Base-by-base conservation (phyloP, 37 sponge, comb jelly and placozoan genomes). In the Theonella swinhoei region DNA sequence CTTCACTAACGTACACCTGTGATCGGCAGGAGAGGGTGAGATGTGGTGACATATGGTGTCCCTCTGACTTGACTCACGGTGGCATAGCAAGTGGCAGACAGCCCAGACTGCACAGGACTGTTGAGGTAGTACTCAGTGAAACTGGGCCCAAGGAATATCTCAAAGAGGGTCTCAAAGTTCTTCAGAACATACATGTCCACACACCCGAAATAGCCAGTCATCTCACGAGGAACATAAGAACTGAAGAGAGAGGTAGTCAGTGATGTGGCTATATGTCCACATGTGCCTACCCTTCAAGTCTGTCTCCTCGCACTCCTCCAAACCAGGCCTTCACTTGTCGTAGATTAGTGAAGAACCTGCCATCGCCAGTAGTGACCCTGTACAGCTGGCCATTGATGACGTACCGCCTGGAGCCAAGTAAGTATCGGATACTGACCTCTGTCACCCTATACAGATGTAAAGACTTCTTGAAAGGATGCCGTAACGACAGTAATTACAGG, bases 131-230 rank as follows among this genome's bases (percentile, higher is more conserved):
- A 20, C 38, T 77, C n/a, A 19, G 1, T 4, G 64, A 78, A 85
- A 28, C 19, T 17, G 3, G 24, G 9, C 0, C 86, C 65, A 4
- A 25, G 58, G 26, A 78, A 62, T 0, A 77, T 30, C 29, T 22
- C 38, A 31, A 30, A 9, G 8, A 70, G 7, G 19, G 66, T 33
- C 2, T 7, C 30, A 1, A 4, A 26, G 11, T 64, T 22, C 5
- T 72, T 68, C 11, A 8, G 25, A 1, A 24, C 71, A 62, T 3
- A n/a, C 30, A 70, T 69, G 37, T 77, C 78, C 11, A 82, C 33
- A 78, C 86, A 85, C 11, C 86, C 86, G 8, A n/a, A 58, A 39
- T 60, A 85, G 61, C 86, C 41, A 61, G 72, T 77, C 4, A 85
- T 59, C 32, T 70, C 61, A 36, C 14, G 54, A 14, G 86, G 86